Conservation (phyloP, 2,888 invertebrate genomes). For the Dimorphilus gyrociliatus region DNA sequence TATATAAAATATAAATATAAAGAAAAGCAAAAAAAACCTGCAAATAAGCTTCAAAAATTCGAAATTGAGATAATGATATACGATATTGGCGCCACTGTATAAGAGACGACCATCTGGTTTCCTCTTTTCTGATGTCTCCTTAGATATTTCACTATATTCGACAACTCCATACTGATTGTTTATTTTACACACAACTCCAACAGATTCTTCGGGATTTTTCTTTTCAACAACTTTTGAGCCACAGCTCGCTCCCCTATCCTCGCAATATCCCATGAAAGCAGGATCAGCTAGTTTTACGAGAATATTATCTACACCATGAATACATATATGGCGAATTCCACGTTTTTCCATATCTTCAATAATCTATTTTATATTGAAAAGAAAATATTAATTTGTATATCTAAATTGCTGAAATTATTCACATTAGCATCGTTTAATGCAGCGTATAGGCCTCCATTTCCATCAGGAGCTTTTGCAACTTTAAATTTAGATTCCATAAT, state of each 20-base stretch:
- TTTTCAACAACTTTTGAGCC: slow-evolving; percentile 86
- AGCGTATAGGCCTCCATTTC: slow-evolving; percentile 44
- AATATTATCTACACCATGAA: slow-evolving; percentile 96
- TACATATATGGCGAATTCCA: slow-evolving; percentile 74
- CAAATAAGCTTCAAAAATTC: slow-evolving; percentile 64
- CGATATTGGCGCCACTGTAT: slow-evolving; percentile 90
- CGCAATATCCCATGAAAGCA: slow-evolving; percentile 81
- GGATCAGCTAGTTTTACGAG: slow-evolving; percentile 95
- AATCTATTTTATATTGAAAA: too few species aligned
- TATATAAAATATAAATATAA: too few species aligned
- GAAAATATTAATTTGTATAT: too few species aligned
- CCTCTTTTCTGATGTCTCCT: slow-evolving; percentile 60
- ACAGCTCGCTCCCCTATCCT: slow-evolving; percentile 73
- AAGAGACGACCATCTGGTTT: slow-evolving; percentile 61
- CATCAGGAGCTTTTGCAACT: slow-evolving; percentile 67
- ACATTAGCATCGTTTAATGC: slow-evolving; percentile 40
- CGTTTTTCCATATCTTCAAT: slow-evolving; percentile 60
- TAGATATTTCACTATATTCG: slow-evolving; percentile 89
- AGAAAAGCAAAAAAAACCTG: slow-evolving; percentile 41
- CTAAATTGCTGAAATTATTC: too few species aligned
- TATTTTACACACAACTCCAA: slow-evolving; percentile 87
- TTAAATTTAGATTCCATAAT: slow-evolving; percentile 60
- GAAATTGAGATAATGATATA: slow-evolving; percentile 87
- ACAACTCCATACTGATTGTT: slow-evolving; percentile 72
- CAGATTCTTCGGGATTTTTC: slow-evolving; percentile 70